Conservation (phyloP, 1,140 invertebrate species). For the Ooceraea biroi region DNA sequence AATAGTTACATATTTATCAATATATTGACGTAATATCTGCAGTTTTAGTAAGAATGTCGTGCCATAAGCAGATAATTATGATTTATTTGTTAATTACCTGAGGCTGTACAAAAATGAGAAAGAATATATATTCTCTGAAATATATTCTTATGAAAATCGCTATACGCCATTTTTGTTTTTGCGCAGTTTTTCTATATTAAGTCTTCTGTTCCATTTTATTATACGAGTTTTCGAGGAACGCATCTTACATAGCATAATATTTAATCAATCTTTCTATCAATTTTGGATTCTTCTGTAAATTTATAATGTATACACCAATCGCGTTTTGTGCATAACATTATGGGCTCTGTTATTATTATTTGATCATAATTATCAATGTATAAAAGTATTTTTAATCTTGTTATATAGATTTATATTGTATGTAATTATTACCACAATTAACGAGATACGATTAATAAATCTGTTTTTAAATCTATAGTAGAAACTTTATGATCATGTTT, state of each 20-base stretch:
- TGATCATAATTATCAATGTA: conserved; percentile 8
- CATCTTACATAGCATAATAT: background rate
- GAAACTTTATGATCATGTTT: conserved; percentile 52
- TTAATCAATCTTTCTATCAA: conserved; percentile 11
- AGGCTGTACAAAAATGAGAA: background rate
- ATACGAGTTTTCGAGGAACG: conserved; percentile 21
- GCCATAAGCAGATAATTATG: conserved; percentile 31
- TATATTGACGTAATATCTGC: background rate
- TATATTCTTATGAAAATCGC: background rate
- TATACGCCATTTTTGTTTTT: conserved; percentile 2
- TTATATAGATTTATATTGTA: conserved; percentile 58
- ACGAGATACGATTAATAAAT: conserved; percentile 70
- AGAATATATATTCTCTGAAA: background rate
- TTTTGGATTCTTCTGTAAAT: conserved; percentile 16
- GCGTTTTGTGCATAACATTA: conserved; percentile 44
- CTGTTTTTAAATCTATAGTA: conserved; percentile 71
- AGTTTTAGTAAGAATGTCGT: conserved; percentile 6
- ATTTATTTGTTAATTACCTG: background rate
- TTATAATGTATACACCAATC: conserved; percentile 36
- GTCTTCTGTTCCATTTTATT: background rate
- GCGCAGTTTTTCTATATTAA: background rate
- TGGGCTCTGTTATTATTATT: conserved; percentile 51
- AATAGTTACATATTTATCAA: conserved; percentile 11
- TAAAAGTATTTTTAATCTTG: conserved; percentile 70
- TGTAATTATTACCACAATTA: conserved; percentile 66